Evolutionary conservation across 2,797 vertebrate species (phyloP), one percentile per base, ranked within the genome.

Genomic region (Parauchenoglanis punctatus): DNA sequence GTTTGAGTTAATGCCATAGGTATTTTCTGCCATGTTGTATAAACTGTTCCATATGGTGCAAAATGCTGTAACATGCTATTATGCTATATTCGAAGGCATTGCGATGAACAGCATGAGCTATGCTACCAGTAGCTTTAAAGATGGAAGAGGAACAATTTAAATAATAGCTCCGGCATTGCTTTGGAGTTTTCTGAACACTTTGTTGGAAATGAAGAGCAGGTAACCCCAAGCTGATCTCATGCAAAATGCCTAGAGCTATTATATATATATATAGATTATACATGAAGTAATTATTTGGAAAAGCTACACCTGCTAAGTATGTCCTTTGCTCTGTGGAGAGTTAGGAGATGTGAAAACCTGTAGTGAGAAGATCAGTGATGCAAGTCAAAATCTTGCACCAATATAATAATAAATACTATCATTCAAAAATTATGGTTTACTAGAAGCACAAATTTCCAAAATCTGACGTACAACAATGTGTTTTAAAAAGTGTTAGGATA

Each of bases 1-100:
- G 91, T 87, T 88, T 58, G 31, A 58, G 18, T 20, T 56, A 77
- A 88, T 80, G 83, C 90, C 28, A 20, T 13, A 17, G 13, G 20
- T 86, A 81, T 63, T 81, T 81, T 63, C 23, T 65, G 12, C 12
- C 78, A 61, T 46, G 58, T 17, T 61, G 35, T 44, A 40, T 35
- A 80, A 31, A 56, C 25, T 77, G 18, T 63, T 81, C 80, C 59
- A 87, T 80, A 80, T 83, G 73, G 78, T 88, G 61, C 58, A 44
- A 49, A 81, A 40, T 83, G 31, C 7, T 78, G 61, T 76, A 25
- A 46, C 59, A 76, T 84, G 86, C 72, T 76, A 49, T 44, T 76
- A 31, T 40, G 80, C 5, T 61, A 44, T 78, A 87, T 61, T 63
- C 0, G 40, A 67, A 17, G 54, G n/a, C 54, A 81, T 1, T 52